Percentiles rank a stretch among this genome's conserved stretches.
Conservation (phyloP, 2,113 vertebrate genomes). For the Phyllostomus hastatus region DNA sequence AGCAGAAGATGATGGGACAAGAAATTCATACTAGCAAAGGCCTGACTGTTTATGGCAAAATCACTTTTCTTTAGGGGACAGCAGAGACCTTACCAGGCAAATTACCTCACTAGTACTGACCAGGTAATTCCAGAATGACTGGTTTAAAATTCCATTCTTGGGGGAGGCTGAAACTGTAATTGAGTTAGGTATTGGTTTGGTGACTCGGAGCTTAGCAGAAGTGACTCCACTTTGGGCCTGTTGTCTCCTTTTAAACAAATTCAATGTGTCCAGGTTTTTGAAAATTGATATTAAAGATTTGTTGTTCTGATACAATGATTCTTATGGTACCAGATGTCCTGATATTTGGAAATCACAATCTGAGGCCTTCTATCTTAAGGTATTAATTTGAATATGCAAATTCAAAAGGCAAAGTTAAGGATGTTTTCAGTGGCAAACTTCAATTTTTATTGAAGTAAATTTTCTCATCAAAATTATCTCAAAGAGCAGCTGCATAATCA, state of each 20-base stretch:
- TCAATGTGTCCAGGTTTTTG: neutral
- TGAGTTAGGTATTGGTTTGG: neutral
- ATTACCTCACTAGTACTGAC: neutral
- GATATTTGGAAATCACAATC: conserved; percentile 29
- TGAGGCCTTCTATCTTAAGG: conserved; percentile 26
- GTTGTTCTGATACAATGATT: conserved; percentile 10
- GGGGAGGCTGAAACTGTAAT: neutral
- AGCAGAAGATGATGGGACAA: neutral
- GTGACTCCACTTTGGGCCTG: neutral
- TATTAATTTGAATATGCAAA: conserved; percentile 33
- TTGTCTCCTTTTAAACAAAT: neutral
- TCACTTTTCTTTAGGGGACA: neutral
- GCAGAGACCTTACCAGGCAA: neutral
- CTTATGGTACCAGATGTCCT: neutral
- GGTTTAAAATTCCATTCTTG: neutral
- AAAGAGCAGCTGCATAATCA: conserved; percentile 28
- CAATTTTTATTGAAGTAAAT: conserved; percentile 17
- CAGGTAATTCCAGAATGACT: neutral
- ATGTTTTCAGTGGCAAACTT: conserved; percentile 37
- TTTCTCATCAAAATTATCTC: conserved; percentile 14
- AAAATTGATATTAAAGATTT: neutral
- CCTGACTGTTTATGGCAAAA: neutral
- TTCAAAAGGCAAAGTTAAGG: conserved; percentile 49
- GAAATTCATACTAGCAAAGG: neutral
- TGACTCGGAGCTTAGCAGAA: neutral